Conservation (phyloP, 2,113 vertebrate species). For the Actenoides lindsayi region DNA sequence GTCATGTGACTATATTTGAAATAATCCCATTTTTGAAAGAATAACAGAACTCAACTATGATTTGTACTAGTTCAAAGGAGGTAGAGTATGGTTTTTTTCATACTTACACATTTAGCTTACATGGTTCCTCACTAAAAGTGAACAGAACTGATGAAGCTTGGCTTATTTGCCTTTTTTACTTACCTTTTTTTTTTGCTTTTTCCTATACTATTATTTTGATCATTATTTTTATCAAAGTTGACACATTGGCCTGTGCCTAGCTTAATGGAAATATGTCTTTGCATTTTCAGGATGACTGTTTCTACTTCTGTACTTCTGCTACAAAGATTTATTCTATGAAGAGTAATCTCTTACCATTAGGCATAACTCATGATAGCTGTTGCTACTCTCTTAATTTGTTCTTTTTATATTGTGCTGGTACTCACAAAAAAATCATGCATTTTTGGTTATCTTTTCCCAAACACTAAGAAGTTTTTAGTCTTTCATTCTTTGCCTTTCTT, state of each 20-base stretch:
- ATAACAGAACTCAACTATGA: neutral
- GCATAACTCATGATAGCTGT: neutral
- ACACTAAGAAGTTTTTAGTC: neutral
- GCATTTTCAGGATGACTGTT: neutral
- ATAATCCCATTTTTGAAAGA: neutral
- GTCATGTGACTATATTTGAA: neutral
- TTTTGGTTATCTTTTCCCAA: neutral
- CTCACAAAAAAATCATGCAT: neutral
- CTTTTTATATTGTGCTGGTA: neutral
- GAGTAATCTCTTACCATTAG: neutral
- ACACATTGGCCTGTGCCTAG: neutral
- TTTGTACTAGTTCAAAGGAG: neutral
- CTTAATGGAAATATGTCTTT: neutral
- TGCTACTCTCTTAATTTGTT: neutral
- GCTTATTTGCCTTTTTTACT: neutral
- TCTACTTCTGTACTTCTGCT: neutral
- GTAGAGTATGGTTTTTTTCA: neutral
- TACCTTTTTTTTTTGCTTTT: neutral
- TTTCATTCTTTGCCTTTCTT: neutral
- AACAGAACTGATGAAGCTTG: neutral
- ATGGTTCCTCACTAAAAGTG: neutral
- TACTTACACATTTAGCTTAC: neutral
- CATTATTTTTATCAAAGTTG: neutral
- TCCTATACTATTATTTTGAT: neutral
- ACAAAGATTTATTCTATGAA: neutral